These are phyloP conservation scores for Trematocara zebra DNA, from an alignment of 2,113 vertebrate species.

Conservation along the genomic window DNA sequence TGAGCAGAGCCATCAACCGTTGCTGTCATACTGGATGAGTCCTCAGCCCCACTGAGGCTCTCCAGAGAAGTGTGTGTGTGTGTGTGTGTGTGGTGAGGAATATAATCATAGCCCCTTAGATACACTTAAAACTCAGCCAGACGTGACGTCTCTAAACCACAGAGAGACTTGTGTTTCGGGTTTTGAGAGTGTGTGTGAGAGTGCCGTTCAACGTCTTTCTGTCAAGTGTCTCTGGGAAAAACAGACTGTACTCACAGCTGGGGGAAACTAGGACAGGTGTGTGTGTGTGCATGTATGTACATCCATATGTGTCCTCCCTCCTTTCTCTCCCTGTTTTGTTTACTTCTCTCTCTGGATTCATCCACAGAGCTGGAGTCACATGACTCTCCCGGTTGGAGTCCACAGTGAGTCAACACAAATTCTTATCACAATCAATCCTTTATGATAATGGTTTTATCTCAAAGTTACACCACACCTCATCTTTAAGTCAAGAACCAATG, in stretches of 20 bases:
- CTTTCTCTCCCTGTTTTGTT: slow-evolving; percentile 20
- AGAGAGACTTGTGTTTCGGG: not conserved
- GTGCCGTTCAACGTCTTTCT: not conserved
- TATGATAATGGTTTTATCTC: not conserved
- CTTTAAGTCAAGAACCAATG: not conserved
- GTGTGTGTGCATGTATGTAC: not conserved
- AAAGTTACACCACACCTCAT: not conserved
- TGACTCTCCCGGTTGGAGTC: slow-evolving; percentile 19
- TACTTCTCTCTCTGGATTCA: slow-evolving; percentile 24
- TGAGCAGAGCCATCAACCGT: not conserved
- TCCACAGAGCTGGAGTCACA: not conserved
- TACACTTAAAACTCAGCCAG: slow-evolving; percentile 53
- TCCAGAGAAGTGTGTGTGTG: not conserved
- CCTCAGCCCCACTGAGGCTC: slow-evolving; percentile 1
- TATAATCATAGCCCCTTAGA: slow-evolving; percentile 39
- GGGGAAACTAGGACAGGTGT: slow-evolving; percentile 32
- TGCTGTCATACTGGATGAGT: slow-evolving; percentile 12
- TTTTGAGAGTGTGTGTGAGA: not conserved
- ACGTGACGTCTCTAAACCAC: slow-evolving; percentile 41
- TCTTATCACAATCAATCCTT: not conserved
- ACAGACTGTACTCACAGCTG: slow-evolving; percentile 36
- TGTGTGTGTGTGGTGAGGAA: not conserved
- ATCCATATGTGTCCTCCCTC: not conserved
- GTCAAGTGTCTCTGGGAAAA: slow-evolving; percentile 21
- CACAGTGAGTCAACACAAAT: not conserved